phyloP scores from a whole-genome alignment of 2,113 vertebrate genomes.

The Archilochus colubris region DNA sequence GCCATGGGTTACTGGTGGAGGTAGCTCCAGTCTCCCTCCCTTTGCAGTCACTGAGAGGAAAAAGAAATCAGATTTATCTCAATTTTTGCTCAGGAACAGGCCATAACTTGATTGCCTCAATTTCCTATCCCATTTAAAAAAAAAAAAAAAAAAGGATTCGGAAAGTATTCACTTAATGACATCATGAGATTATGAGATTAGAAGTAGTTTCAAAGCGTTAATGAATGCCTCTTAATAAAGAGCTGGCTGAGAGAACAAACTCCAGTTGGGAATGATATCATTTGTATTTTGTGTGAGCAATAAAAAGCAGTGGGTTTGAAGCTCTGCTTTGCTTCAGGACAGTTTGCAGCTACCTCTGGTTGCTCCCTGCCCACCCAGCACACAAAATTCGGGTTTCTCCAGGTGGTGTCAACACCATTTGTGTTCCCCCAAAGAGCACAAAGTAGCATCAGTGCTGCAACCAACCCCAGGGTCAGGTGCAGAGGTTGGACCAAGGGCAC shows the following conservation, averaged over 20 bases:
- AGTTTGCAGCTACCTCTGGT: not conserved
- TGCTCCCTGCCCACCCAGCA: rapidly evolving
- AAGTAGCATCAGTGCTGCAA: not conserved
- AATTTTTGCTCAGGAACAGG: slow-evolving; percentile 4
- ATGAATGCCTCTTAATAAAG: slow-evolving; percentile 44
- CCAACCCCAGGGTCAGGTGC: rapidly evolving
- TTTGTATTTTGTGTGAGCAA: not conserved
- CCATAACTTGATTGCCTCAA: slow-evolving; percentile 25
- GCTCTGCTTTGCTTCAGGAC: not conserved
- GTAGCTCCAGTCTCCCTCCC: slow-evolving; percentile 4
- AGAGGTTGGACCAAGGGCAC: rapidly evolving
- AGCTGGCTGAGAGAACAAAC: slow-evolving; percentile 15
- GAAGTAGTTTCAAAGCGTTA: not conserved
- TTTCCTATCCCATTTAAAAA: slow-evolving; percentile 42
- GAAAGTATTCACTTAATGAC: slow-evolving; percentile 36
- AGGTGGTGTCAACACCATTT: rapidly evolving
- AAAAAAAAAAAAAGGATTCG: not conserved
- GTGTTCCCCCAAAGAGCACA: not conserved
- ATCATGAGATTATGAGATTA: not conserved
- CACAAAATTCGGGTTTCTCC: rapidly evolving
- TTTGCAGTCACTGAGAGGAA: slow-evolving; percentile 13
- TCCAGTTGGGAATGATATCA: slow-evolving; percentile 11
- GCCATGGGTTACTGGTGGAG: not conserved
- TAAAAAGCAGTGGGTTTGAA: not conserved
- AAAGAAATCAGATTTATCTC: slow-evolving; percentile 47